Evolutionary conservation across 1,140 invertebrate genomes (phyloP), one percentile per base, ranked within the genome.

Genomic region (Drosophila triauraria): DNA sequence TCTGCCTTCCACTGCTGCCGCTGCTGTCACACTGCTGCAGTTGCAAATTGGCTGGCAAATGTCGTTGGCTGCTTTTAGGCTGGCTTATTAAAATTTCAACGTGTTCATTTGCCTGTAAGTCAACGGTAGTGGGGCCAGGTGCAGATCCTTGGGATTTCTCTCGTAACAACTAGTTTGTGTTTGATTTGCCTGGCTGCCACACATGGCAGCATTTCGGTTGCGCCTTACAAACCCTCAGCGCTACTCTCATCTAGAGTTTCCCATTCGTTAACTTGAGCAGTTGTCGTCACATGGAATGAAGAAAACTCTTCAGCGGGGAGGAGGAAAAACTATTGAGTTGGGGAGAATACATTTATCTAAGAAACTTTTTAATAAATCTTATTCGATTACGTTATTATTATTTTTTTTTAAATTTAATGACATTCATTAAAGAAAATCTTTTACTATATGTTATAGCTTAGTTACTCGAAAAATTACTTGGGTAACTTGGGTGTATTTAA

Each of bases 11-110:
- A 23, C 27, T 60, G 58, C 47, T 17, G 56, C 51, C 13, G 50
- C 38, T 42, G 64, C 42, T 46, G 53, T 56, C 53, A 56, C 53
- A 56, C 44, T 48, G 67, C 57, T 51, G 82, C 82, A 84, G 80
- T 80, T 88, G 77, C 84, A 87, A 87, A 87, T 87, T 87, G 84
- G 84, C 85, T 87, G 77, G 80, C 84, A 87, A 90, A 81, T 88
- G 84, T 60, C 71, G 84, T 80, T 78, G 84, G 72, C 61, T 87
- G 84, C 84, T 88, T 87, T 87, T 87, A 87, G 84, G 84, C 81
- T 87, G 84, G 77, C 84, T 90, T 87, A 87, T 87, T 90, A 87
- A 87, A 88, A 87, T 87, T 87, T 80, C 74, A 87, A 82, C 80
- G 76, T 87, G 83, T 88, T 87, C 83, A 88, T 87, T 88, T 87